Base-by-base conservation (phyloP, 2,888 invertebrate species). In the Helobdella robusta region DNA sequence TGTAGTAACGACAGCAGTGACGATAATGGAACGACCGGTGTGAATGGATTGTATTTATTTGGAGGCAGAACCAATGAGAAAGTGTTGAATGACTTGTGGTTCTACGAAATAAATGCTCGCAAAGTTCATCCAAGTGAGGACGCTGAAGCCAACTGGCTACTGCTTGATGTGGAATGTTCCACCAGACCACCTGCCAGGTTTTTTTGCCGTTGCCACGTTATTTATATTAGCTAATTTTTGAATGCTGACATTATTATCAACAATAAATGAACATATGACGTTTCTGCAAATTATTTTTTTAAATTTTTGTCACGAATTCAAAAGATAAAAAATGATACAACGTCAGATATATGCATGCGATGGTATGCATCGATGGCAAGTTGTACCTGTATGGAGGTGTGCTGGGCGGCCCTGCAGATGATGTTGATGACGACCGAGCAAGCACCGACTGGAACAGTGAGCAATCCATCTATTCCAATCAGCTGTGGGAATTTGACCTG, bases 341-440 rank as follows among this genome's bases (percentile, higher is more conserved):
- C 23, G 11, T 15, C 67, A 77, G 94, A 67, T 93, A 92, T 77
- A 92, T 92, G 74, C 94, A 94, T 75, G 89, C 89, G 0, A 88
- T 92, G 0, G 91, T 90, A 75, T 89, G 91, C 69, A 87, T 89
- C 67, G 86, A 88, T 71, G 86, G 89, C 75, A 87, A 87, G 63
- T 88, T 94, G 74, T 92, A 87, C 75, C 87, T 94, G 30, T 91
- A 87, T 74, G 93, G 94, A 0, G 94, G 94, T 0, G 82, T 93
- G 59, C 71, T 74, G n/a, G 66, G 78, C 25, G 73, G 83, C 59
- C 84, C 85, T 74, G 84, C 32, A 20, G 28, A 28, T 6, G 50
- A 32, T 2, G 58, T 34, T 44, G 64, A 65, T 50, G 50, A n/a
- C 5, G 5, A 8, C 23, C 6, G 8, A n/a, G n/a, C n/a, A n/a